Base-by-base conservation (phyloP, 2,113 vertebrate genomes). In the Gasterosteus aculeatus region DNA sequence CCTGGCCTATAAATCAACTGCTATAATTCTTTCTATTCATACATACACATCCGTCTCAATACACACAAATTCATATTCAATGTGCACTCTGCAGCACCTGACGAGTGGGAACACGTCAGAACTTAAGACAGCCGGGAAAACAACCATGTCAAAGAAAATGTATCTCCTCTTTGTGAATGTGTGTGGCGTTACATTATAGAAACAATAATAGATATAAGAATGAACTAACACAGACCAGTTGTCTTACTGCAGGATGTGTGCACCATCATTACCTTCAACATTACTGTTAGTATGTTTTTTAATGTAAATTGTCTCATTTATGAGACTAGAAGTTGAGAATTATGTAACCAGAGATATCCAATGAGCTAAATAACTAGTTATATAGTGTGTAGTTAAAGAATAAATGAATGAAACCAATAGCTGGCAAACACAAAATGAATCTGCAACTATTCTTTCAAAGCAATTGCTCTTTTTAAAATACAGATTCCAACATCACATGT, bases 11-110 rank as follows among this genome's bases (percentile, higher is more conserved):
- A 76, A 81, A 87, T 82, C 60, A 26, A 41, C 19, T 4, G 18
- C 29, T 35, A 11, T 73, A 70, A 73, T 65, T 62, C 59, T 29
- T 77, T 77, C 66, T 77, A 41, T 66, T 81, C 65, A 58, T 70
- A 72, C 70, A 85, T n/a, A 31, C 65, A 19, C 69, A 82, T 85
- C 72, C 49, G 65, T 83, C 75, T 73, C 53, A 31, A 77, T 51
- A 35, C 47, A 35, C 58, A 51, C 51, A 38, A 3, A 39, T 19
- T 39, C 14, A 47, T 31, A 54, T 14, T 65, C 38, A 72, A 72
- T 33, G 38, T 33, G 38, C 38, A 59, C 66, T 38, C 29, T 2
- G 46, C 72, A 56, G 58, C 49, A 66, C 22, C 77, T 54, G 61
- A 76, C 35, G 7, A 62, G 69, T 68, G 72, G 22, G 42, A 15